Evolutionary conservation across 2,113 vertebrate genomes (phyloP), one percentile per base, ranked within the genome.

Genomic region (Diadophis punctatus): DNA sequence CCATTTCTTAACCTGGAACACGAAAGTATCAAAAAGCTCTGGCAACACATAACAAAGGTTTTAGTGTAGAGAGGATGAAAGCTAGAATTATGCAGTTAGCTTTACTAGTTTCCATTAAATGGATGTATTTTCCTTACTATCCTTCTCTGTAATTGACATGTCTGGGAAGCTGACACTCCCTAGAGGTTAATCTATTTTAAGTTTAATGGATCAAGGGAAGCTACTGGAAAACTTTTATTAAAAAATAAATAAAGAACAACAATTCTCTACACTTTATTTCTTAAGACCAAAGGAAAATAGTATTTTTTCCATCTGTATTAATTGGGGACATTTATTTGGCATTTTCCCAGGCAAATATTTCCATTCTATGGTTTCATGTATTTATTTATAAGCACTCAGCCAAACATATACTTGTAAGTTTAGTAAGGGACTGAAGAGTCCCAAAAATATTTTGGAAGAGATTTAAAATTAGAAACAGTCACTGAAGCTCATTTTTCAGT

Each of bases 181-280:
- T 94, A 86, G 95, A 96, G 97, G 97, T 95, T 97, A 96, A 97
- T 98, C 97, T 97, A 96, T 98, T 98, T 98, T 97, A 96, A 97
- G 96, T 97, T 97, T 97, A 97, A 96, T 97, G 96, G 96, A 97
- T 97, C 93, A 91, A 92, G 91, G 91, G 90, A 96, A 97, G 95
- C 95, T 96, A 95, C 96, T 96, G 96, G 96, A 97, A 96, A 95
- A 95, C 95, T 93, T 94, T 92, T 92, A n/a, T 87, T 39, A 34
- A 46, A 46, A 85, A 92, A 55, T 46, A 87, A 56, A 43, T 80
- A 80, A 80, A 80, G 18, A 3, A 88, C 6, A 52, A 25, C 10
- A 25, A 93, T 93, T 94, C 94, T 95, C 96, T 95, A 93, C 91
- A 94, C 89, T 97, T 96, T 96, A 95, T 88, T 97, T 97, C 91